Evolutionary conservation across 2,888 invertebrate genomes (phyloP), one percentile per base, ranked within the genome.

Genomic region (Mesorhabditis spiculigera): DNA sequence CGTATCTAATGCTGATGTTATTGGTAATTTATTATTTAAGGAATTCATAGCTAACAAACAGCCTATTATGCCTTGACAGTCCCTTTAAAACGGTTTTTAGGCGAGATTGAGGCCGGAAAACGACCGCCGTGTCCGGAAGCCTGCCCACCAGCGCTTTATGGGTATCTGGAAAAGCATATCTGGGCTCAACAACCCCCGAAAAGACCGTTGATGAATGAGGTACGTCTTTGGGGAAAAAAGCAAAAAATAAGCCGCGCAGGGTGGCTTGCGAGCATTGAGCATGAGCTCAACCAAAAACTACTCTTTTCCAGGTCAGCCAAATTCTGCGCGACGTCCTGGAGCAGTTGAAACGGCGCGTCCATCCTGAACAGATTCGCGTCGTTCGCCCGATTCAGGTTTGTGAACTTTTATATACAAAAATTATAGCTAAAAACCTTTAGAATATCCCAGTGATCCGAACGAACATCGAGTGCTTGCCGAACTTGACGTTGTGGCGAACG

Each of bases 181-280:
- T 98, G 98, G 98, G 91, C 93, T 3, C 95, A 96, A 87, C 96
- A 97, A 86, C 95, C 97, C 0, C 91, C 92, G 66, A 93, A 93
- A 86, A 88, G 97, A 74, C 97, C 95, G 0, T 91, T 91, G 62
- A 95, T 97, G 82, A 92, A 92, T 85, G 91, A 92, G 78, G 91
- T 97, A 28, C 1, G 28, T 28, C 28, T 28, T n/a, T 28, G 28
- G 28, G 28, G 28, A 1, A 28, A 28, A 28, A 28, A 28, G 28
- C 28, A 28, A 28, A 28, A 28, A 28, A 28, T 28, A 28, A 28
- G 28, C 1, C 28, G 28, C 3, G 28, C 3, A 28, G 28, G 28
- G 28, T 28, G 28, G 28, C 72, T 67, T 65, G n/a, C n/a, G n/a
- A n/a, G n/a, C n/a, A n/a, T n/a, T n/a, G 4, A 6, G 8, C 8